Evolutionary conservation across 2,797 vertebrate genomes (phyloP).

Genomic region (Crenichthys baileyi): DNA sequence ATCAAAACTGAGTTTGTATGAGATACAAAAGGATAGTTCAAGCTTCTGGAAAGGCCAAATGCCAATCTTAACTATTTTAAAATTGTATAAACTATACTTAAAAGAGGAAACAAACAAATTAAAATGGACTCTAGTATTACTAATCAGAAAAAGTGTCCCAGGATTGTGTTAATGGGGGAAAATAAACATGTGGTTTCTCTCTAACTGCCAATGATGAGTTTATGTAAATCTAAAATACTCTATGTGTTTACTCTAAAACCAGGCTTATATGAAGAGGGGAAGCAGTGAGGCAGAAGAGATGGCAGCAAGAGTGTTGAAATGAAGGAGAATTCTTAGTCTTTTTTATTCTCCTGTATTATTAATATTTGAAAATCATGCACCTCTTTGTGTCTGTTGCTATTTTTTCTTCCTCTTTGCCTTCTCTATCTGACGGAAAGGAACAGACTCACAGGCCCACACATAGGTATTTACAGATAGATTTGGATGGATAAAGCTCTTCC

Average conservation of each 20-base stretch:
- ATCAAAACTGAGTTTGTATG: neutral
- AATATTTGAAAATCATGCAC: constrained; percentile 68
- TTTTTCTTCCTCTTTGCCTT: constrained; percentile 28
- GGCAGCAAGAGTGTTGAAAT: constrained; percentile 30
- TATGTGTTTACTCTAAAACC: constrained; percentile 8
- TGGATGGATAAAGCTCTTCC: constrained; percentile 32
- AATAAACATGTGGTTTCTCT: neutral
- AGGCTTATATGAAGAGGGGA: neutral
- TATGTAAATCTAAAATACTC: neutral
- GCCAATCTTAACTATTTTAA: neutral
- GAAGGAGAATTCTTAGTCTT: constrained; percentile 43
- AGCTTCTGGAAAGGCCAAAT: neutral
- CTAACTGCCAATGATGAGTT: neutral
- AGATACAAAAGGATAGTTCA: neutral
- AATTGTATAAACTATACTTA: neutral
- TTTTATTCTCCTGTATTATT: constrained; percentile 65
- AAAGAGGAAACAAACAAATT: neutral
- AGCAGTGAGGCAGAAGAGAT: neutral
- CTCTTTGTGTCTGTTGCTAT: constrained; percentile 38
- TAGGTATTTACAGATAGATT: constrained; percentile 30
- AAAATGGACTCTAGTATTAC: neutral
- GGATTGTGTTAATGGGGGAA: neutral
- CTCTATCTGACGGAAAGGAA: constrained; percentile 43
- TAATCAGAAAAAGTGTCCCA: neutral
- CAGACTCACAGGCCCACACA: constrained; percentile 5